A percentile compares a stretch with the other conserved stretches of the same genome.
Evolutionary conservation across 2,113 vertebrate species (phyloP).

Genomic region (Albula goreensis): DNA sequence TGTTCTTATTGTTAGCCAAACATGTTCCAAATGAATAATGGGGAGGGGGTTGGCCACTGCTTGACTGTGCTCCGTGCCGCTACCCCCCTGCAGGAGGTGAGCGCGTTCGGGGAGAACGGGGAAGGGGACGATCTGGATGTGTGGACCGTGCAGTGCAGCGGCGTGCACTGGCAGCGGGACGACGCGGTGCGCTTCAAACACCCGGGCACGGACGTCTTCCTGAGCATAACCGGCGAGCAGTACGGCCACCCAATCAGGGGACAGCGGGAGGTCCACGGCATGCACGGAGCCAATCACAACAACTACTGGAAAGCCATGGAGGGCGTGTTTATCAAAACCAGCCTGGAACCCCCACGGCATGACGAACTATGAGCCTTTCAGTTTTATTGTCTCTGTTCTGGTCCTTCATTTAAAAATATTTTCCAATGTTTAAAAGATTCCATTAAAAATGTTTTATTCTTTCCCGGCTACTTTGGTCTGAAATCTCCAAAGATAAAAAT

Average conservation of each 20-base stretch:
- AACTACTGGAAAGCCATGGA: slow-evolving; percentile 95
- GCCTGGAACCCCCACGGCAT: slow-evolving; percentile 68
- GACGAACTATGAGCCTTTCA: slow-evolving; percentile 82
- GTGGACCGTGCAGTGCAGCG: slow-evolving; percentile 88
- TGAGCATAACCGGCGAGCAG: slow-evolving; percentile 91
- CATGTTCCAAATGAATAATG: too few relatives aligned
- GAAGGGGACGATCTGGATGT: slow-evolving; percentile 93
- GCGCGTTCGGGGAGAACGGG: slow-evolving; percentile 92
- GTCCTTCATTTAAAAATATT: not conserved
- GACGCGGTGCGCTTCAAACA: slow-evolving; percentile 88
- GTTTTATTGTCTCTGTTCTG: not conserved
- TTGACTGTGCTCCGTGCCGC: not conserved
- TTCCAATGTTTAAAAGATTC: not conserved
- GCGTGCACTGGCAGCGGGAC: slow-evolving; percentile 83
- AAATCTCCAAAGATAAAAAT: too few relatives aligned
- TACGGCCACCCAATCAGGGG: slow-evolving; percentile 92
- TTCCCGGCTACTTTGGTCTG: not conserved
- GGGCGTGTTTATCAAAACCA: slow-evolving; percentile 92
- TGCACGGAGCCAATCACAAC: slow-evolving; percentile 77
- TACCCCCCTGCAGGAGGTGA: slow-evolving; percentile 83
- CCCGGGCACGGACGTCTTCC: slow-evolving; percentile 82
- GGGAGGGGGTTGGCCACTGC: not conserved
- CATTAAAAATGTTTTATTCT: too few relatives aligned
- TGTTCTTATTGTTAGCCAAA: too few relatives aligned
- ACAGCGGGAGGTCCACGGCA: slow-evolving; percentile 90